Evolutionary conservation across 1,140 invertebrate genomes (phyloP).

Genomic region (Ctenoplectra terminalis): DNA sequence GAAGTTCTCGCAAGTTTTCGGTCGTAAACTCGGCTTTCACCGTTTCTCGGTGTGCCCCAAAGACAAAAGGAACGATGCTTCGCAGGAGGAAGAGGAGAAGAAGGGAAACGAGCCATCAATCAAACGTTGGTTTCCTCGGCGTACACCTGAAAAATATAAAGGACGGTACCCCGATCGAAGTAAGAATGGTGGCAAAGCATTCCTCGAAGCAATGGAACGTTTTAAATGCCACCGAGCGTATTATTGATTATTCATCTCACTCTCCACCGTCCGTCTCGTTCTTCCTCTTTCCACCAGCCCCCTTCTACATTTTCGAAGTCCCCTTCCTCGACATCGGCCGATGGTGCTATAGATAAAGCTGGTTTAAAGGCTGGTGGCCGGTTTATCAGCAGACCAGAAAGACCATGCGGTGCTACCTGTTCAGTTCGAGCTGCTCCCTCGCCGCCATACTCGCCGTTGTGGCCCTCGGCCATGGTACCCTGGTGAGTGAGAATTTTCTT

Average conservation of each 20-base stretch:
- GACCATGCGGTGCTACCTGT: conserved; percentile 60
- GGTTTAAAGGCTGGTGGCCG: conserved; percentile 47
- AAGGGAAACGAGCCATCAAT: neutral
- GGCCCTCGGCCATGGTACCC: neutral
- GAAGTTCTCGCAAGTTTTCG: too few species aligned
- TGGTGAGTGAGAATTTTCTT: conserved; percentile 41
- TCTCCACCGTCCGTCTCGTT: neutral
- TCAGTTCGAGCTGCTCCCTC: conserved; percentile 23
- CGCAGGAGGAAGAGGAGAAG: too few species aligned
- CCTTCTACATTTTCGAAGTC: conserved; percentile 42
- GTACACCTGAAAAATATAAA: neutral
- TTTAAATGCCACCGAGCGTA: neutral
- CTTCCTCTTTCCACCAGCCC: neutral
- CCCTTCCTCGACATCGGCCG: conserved; percentile 9
- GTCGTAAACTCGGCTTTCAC: neutral
- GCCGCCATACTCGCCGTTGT: conserved; percentile 11
- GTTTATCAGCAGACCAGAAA: conserved; percentile 37
- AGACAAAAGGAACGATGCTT: neutral
- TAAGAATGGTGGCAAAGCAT: neutral
- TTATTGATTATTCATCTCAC: conserved; percentile 47
- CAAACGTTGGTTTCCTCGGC: neutral
- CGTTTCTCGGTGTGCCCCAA: neutral
- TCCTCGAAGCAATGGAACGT: neutral
- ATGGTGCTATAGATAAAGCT: conserved; percentile 17
- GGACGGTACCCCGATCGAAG: neutral